Evolutionary conservation across 2,888 invertebrate genomes (phyloP).

Genomic region (Dynastes grantii): DNA sequence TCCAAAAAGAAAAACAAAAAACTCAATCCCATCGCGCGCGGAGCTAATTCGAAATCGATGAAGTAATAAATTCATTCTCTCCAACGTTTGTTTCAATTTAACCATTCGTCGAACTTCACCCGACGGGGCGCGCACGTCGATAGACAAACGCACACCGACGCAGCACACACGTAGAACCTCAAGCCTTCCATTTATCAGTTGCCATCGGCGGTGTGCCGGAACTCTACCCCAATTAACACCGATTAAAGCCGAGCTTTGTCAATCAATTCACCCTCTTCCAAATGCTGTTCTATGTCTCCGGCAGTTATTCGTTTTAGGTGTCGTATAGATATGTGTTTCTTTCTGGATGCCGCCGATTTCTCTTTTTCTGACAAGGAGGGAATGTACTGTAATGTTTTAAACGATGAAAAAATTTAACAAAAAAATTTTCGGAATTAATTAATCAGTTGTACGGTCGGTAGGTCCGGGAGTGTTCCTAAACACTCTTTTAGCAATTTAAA

Average conservation of each 20-base stretch:
- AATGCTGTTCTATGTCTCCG: conserved; percentile 7
- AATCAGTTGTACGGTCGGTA: too few relatives aligned
- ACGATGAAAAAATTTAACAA: too few relatives aligned
- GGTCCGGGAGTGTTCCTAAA: too few relatives aligned
- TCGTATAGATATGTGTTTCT: neutral
- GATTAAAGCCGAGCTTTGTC: conserved; percentile 55
- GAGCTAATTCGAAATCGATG: conserved; percentile 63
- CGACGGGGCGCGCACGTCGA: conserved; percentile 3
- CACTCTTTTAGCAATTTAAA: too few relatives aligned
- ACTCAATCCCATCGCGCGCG: conserved; percentile 19
- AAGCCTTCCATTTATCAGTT: conserved; percentile 39
- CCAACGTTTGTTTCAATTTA: conserved; percentile 56
- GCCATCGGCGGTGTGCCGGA: conserved; percentile 42
- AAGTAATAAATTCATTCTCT: conserved; percentile 63
- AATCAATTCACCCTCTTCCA: conserved; percentile 47
- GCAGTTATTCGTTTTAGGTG: neutral
- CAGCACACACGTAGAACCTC: conserved; percentile 12
- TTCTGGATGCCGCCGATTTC: too few relatives aligned
- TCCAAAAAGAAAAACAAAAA: conserved; percentile 16
- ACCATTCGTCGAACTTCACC: conserved; percentile 38
- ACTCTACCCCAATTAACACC: conserved; percentile 54
- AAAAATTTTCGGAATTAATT: too few relatives aligned
- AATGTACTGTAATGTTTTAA: too few relatives aligned
- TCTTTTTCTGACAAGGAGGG: too few relatives aligned
- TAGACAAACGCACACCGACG: conserved; percentile 1